Evolutionary conservation across 2,888 invertebrate genomes (phyloP).

Genomic region (Timema podura): DNA sequence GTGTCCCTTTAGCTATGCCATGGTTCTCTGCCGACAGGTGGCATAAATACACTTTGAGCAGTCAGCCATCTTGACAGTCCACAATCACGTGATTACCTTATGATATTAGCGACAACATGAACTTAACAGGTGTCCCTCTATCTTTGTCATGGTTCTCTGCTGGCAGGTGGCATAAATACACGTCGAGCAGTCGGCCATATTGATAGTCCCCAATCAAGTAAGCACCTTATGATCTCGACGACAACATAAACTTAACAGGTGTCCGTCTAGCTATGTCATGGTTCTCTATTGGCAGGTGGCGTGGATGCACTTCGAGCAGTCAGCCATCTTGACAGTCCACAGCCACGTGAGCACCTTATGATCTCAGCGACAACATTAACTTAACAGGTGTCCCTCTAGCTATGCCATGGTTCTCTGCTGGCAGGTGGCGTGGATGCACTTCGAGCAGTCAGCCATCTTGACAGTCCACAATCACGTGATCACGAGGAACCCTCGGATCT

Average conservation of each 20-base stretch:
- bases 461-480: constrained; percentile 94
- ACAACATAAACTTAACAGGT: no score
- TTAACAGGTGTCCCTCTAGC: no score
- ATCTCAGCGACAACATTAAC: no score
- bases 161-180: constrained; percentile 94
- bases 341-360: constrained; percentile 80
- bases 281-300: constrained; percentile 63
- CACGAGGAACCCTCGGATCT: constrained; percentile 86
- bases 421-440: constrained; percentile 95
- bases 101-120: no score
- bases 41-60: constrained; percentile 97
- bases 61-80: constrained; percentile 87
- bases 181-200: constrained; percentile 91
- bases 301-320: constrained; percentile 95
- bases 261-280: no score
- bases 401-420: constrained; percentile 37
- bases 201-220: constrained; percentile 90
- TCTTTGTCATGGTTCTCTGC: constrained; percentile 34
- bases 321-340: constrained; percentile 87
- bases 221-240: constrained; percentile 85
- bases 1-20: no score
- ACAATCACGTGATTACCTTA: constrained; percentile 94
- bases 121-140: no score
- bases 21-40: constrained; percentile 58
- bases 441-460: constrained; percentile 87